These are phyloP conservation scores for Rhinophrynus dorsalis DNA, from an alignment of 2,797 vertebrate genomes.

Conservation along the genomic window DNA sequence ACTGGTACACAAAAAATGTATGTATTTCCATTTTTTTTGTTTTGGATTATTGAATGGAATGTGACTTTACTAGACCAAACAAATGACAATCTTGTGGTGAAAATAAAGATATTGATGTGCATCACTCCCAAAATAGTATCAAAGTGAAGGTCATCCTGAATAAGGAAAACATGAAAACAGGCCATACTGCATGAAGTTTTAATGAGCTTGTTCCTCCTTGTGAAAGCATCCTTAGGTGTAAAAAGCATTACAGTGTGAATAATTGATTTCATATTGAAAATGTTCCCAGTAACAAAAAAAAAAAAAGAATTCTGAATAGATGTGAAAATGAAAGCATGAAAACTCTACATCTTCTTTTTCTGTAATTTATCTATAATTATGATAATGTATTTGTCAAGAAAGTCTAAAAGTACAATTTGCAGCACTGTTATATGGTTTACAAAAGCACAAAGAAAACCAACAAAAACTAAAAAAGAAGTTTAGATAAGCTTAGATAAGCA, in stretches of 20 bases:
- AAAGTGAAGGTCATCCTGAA: conserved; percentile 43
- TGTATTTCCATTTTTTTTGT: not conserved
- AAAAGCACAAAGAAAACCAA: not conserved
- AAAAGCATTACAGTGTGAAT: conserved; percentile 49
- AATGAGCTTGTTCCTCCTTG: conserved; percentile 44
- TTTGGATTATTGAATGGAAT: not conserved
- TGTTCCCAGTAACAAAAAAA: conserved; percentile 23
- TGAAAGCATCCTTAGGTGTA: conserved; percentile 47
- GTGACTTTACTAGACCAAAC: not conserved
- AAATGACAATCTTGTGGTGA: conserved; percentile 23
- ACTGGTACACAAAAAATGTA: not conserved
- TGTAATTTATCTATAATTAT: conserved; percentile 34
- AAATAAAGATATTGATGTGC: conserved; percentile 17
- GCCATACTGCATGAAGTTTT: conserved; percentile 40
- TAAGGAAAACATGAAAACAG: conserved; percentile 41
- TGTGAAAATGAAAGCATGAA: conserved; percentile 37
- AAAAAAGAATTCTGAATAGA: conserved; percentile 32
- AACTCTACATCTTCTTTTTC: conserved; percentile 25
- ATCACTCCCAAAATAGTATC: conserved; percentile 18
- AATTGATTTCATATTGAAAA: conserved; percentile 49
- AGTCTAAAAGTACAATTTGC: conserved; percentile 3
- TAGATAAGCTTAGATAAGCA: too few species aligned
- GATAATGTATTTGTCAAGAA: conserved; percentile 26
- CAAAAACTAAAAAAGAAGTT: too few species aligned
- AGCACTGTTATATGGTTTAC: not conserved